These are phyloP conservation scores for Pteria penguin DNA, from an alignment of 2,888 invertebrate species.

Conservation along the genomic window DNA sequence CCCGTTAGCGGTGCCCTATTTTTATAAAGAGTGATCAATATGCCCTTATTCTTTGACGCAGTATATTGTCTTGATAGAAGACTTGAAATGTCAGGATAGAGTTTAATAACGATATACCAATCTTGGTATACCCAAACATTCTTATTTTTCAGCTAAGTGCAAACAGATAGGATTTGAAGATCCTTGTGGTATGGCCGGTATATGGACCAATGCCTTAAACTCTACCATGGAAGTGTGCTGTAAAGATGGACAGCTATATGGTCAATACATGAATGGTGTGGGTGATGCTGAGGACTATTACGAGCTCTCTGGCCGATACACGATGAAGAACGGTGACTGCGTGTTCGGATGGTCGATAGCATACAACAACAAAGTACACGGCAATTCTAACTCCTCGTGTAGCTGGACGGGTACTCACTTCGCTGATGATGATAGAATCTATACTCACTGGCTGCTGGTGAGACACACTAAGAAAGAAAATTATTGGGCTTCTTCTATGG, in stretches of 20 bases:
- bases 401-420: slow-evolving; percentile 25
- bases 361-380: slow-evolving; percentile 19
- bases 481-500: neutral
- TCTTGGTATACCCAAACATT: neutral
- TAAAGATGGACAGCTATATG: slow-evolving; percentile 9
- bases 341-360: slow-evolving; percentile 22
- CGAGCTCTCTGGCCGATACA: slow-evolving; percentile 23
- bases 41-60: too few relatives aligned
- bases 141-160: neutral
- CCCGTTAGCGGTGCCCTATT: too few relatives aligned
- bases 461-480: neutral
- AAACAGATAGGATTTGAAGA: neutral
- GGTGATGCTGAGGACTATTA: slow-evolving; percentile 23
- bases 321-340: neutral
- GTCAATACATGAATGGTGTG: slow-evolving; percentile 23
- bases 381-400: slow-evolving; percentile 25
- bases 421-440: neutral
- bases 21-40: too few relatives aligned
- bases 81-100: too few relatives aligned
- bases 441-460: slow-evolving; percentile 19
- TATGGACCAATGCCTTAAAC: slow-evolving; percentile 28
- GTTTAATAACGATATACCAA: too few relatives aligned
- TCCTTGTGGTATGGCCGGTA: slow-evolving; percentile 20
- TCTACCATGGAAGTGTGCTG: slow-evolving; percentile 17
- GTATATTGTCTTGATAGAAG: too few relatives aligned